Percentiles rank a stretch among this genome's conserved stretches.
Conservation (phyloP, 1,140 invertebrate genomes). For the Schlechtendalia chinensis region DNA sequence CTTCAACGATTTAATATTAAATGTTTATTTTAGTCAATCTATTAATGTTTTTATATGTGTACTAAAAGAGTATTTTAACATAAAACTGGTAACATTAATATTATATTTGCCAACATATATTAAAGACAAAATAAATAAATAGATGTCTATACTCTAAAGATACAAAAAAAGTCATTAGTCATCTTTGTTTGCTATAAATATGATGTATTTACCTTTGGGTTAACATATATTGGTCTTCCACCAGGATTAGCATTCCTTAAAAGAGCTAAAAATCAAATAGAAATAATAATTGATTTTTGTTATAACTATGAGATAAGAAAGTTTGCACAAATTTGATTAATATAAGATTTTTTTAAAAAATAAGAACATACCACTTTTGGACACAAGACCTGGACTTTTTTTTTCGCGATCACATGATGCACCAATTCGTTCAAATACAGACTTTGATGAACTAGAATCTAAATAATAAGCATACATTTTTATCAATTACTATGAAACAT, state of each 20-base stretch:
- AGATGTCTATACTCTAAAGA: not conserved
- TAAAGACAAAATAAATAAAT: not conserved
- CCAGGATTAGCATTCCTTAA: slow-evolving; percentile 28
- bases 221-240: slow-evolving; percentile 43
- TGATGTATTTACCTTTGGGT: slow-evolving; percentile 28
- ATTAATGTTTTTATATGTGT: too few species aligned
- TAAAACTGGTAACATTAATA: not conserved
- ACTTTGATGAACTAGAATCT: slow-evolving; percentile 32
- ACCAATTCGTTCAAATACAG: slow-evolving; percentile 44
- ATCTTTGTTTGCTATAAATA: too few species aligned
- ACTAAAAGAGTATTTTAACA: not conserved
- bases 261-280: slow-evolving; percentile 29
- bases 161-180: not conserved
- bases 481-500: not conserved
- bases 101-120: not conserved
- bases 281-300: not conserved
- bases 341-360: not conserved
- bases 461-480: not conserved
- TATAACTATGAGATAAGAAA: not conserved
- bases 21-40: too few species aligned
- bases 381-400: slow-evolving; percentile 31
- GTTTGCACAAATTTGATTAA: too few species aligned
- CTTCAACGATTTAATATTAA: not conserved
- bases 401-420: slow-evolving; percentile 34
- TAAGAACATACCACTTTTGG: slow-evolving; percentile 37